Conservation (phyloP, 2,797 vertebrate genomes). For the Anguilla megastoma region DNA sequence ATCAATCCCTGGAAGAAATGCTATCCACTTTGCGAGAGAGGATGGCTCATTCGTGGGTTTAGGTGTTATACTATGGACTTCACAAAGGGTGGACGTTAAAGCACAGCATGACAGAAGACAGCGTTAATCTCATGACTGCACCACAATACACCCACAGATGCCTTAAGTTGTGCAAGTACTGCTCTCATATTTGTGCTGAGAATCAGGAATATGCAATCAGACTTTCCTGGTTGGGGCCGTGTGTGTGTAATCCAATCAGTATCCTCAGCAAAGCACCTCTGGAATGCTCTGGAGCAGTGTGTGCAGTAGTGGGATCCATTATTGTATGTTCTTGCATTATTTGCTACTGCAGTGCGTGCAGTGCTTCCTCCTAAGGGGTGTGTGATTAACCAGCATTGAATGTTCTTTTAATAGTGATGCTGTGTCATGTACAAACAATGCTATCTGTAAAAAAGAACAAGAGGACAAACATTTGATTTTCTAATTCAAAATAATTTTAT, state of each 20-base stretch:
- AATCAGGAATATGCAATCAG: background rate
- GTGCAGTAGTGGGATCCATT: no score
- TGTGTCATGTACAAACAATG: background rate
- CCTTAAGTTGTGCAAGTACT: background rate
- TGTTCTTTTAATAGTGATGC: background rate
- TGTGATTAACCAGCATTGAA: background rate
- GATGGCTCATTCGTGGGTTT: background rate
- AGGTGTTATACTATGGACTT: background rate
- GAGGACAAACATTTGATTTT: no score
- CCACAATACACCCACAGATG: no score
- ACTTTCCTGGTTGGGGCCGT: background rate
- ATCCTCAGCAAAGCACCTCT: no score
- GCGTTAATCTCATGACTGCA: background rate
- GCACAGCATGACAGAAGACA: background rate
- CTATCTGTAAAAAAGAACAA: no score
- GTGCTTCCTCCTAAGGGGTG: background rate
- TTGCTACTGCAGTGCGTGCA: background rate
- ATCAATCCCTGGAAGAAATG: background rate
- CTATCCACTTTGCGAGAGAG: background rate
- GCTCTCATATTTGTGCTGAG: background rate
- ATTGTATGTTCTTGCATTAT: background rate
- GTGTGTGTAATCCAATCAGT: background rate
- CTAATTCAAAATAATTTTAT: no score
- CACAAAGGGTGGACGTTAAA: background rate
- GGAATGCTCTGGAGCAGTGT: no score